These are phyloP conservation scores for Osmerus eperlanus DNA, from an alignment of 2,113 vertebrate genomes.

Conservation along the genomic window DNA sequence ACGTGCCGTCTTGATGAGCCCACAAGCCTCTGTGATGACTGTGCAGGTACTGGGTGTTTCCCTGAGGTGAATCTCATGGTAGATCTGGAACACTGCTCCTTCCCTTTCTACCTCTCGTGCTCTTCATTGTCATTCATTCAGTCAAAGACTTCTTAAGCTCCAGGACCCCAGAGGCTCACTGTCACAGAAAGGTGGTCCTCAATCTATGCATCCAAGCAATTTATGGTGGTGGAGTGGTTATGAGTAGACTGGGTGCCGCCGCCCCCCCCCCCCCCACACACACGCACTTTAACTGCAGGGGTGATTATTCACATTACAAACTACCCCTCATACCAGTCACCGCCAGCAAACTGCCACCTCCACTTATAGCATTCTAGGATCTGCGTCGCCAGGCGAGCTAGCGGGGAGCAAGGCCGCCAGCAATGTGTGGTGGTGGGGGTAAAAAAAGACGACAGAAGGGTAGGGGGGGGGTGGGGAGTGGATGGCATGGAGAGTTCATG, in stretches of 20 bases:
- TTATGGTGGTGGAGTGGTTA: too few relatives aligned
- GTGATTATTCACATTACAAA: slow-evolving; percentile 11
- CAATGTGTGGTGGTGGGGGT: neutral
- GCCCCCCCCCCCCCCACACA: neutral
- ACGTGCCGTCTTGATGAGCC: neutral
- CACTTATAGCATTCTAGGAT: slow-evolving; percentile 13
- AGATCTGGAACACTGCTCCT: neutral
- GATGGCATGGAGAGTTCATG: neutral
- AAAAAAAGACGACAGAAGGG: neutral
- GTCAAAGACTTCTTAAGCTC: neutral
- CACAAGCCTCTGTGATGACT: too few relatives aligned
- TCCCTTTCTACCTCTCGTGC: neutral
- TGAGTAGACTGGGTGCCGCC: too few relatives aligned
- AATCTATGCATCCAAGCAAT: too few relatives aligned
- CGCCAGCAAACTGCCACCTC: slow-evolving; percentile 2
- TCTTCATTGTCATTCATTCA: neutral
- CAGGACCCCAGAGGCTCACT: too few relatives aligned
- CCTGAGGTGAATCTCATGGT: neutral
- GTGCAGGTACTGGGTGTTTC: neutral
- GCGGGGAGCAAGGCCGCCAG: neutral
- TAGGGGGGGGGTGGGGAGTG: neutral
- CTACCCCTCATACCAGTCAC: slow-evolving; percentile 9
- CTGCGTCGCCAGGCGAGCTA: neutral
- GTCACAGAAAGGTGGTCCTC: too few relatives aligned
- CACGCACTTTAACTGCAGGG: neutral